Percentiles rank a stretch among this genome's conserved stretches.
Evolutionary conservation across 2,113 vertebrate species (phyloP).

Genomic region (Psittacula cyanocephala): DNA sequence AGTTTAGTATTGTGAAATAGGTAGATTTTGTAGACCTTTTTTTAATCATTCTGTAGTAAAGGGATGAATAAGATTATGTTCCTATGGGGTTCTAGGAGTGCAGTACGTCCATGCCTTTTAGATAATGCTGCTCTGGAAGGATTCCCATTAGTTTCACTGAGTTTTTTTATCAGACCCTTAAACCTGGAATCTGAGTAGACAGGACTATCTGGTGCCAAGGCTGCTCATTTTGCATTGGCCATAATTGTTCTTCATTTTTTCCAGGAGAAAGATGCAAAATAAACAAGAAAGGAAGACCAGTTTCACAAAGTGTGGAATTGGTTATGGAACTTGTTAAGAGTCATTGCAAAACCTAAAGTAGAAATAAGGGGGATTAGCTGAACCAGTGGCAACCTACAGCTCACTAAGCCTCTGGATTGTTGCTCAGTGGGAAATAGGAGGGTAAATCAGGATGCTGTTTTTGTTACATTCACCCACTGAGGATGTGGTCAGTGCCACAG

Average conservation of each 20-base stretch:
- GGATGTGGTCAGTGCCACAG: background rate
- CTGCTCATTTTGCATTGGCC: background rate
- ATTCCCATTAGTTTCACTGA: background rate
- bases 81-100: background rate
- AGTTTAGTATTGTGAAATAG: constrained; percentile 11
- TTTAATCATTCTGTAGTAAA: background rate
- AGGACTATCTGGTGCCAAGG: background rate
- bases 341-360: background rate
- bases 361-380: background rate
- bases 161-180: background rate
- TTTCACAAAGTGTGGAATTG: background rate
- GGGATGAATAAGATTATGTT: background rate
- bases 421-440: background rate
- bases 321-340: background rate
- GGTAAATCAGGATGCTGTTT: background rate
- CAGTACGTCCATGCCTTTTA: background rate
- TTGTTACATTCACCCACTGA: background rate
- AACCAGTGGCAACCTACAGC: background rate
- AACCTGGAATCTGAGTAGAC: background rate
- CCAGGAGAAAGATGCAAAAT: background rate
- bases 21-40: background rate
- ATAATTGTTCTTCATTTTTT: background rate
- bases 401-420: background rate
- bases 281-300: background rate
- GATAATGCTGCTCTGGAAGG: background rate